These are phyloP conservation scores for Gallinago media DNA, from an alignment of 2,113 vertebrate genomes.

Conservation along the genomic window DNA sequence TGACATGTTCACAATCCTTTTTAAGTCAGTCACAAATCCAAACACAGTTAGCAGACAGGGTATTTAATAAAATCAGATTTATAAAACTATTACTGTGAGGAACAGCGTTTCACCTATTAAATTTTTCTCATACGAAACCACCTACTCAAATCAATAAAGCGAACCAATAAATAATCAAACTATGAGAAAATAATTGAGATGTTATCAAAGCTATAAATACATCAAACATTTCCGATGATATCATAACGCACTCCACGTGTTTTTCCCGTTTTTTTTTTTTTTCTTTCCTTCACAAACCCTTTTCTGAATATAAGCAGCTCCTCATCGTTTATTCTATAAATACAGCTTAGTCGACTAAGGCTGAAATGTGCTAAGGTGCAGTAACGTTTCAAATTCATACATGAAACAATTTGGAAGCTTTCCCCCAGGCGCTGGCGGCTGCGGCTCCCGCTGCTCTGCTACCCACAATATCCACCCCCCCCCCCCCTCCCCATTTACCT, in stretches of 20 bases:
- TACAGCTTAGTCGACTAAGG: constrained; percentile 53
- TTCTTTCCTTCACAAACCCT: background rate
- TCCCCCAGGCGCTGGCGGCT: constrained; percentile 66
- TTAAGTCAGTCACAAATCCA: constrained; percentile 50
- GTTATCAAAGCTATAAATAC: background rate
- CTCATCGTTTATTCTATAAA: constrained; percentile 29
- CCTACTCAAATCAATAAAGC: constrained; percentile 4
- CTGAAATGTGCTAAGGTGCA: constrained; percentile 58
- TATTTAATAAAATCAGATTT: constrained; percentile 48
- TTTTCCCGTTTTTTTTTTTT: background rate
- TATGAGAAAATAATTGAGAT: constrained; percentile 3
- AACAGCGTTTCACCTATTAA: constrained; percentile 2
- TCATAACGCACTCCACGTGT: background rate
- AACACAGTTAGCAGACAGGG: constrained; percentile 43
- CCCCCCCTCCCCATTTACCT: constrained; percentile 71
- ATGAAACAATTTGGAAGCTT: constrained; percentile 62
- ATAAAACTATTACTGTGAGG: constrained; percentile 34
- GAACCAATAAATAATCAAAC: constrained; percentile 21
- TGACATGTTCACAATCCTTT: constrained; percentile 47
- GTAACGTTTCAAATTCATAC: constrained; percentile 66
- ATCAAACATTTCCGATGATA: background rate
- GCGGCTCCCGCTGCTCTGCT: constrained; percentile 65
- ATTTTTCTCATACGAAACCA: constrained; percentile 8
- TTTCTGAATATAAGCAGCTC: background rate
- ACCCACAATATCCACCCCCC: constrained; percentile 40